phyloP scores from a whole-genome alignment of 2,888 invertebrate species.

The Ceramica pisi region DNA sequence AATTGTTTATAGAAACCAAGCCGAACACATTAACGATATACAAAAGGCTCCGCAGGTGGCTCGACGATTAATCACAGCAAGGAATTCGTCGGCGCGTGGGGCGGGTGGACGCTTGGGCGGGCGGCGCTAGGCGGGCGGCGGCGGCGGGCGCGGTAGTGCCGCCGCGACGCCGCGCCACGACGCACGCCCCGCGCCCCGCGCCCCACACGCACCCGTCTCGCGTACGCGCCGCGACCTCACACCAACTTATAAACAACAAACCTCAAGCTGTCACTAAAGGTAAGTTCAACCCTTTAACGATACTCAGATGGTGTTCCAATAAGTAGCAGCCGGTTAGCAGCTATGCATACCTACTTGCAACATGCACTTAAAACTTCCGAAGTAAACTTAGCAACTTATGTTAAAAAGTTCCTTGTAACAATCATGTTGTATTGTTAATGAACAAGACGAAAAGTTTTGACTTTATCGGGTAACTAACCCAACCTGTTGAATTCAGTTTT shows the following conservation, averaged over 20 bases:
- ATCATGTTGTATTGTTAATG: conserved; percentile 52
- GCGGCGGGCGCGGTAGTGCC: conserved; percentile 86
- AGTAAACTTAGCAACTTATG: conserved; percentile 34
- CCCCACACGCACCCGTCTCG: conserved; percentile 57
- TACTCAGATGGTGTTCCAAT: not conserved
- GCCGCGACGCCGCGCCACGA: conserved; percentile 80
- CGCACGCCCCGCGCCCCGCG: conserved; percentile 80
- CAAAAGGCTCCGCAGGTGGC: conserved; percentile 90
- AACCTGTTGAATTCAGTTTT: conserved; percentile 79
- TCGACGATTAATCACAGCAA: conserved; percentile 87
- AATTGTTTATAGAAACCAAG: conserved; percentile 79
- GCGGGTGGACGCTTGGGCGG: conserved; percentile 75
- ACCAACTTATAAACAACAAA: conserved; percentile 55
- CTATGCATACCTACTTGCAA: conserved; percentile 5
- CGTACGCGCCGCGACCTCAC: conserved; percentile 35
- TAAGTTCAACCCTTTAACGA: conserved; percentile 39
- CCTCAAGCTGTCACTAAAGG: conserved; percentile 48
- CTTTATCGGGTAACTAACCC: conserved; percentile 67
- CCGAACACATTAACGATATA: conserved; percentile 79
- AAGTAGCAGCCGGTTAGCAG: not conserved
- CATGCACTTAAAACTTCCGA: conserved; percentile 48
- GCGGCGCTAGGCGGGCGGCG: conserved; percentile 67
- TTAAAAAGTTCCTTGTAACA: conserved; percentile 31
- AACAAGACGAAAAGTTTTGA: conserved; percentile 66
- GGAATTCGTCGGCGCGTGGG: conserved; percentile 78